Evolutionary conservation across 2,113 vertebrate species (phyloP).

Genomic region (Ochotona curzoniae): DNA sequence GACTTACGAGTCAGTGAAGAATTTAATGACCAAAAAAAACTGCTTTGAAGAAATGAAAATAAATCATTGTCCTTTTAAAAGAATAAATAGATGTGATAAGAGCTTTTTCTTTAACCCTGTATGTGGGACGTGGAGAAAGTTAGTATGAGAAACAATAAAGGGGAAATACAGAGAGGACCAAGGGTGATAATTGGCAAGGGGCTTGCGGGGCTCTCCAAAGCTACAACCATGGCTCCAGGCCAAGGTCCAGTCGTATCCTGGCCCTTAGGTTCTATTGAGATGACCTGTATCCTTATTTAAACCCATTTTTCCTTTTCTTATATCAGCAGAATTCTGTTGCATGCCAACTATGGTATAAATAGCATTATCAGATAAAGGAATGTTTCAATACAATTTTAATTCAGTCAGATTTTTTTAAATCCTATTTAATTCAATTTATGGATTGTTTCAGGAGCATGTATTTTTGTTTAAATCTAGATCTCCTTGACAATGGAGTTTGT

Average conservation of each 20-base stretch:
- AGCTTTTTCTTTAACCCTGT: background rate
- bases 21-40: too few relatives aligned
- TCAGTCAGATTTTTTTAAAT: background rate
- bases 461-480: constrained; percentile 50
- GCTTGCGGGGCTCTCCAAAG: background rate
- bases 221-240: too few relatives aligned
- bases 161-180: background rate
- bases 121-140: background rate
- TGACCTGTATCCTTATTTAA: background rate
- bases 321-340: constrained; percentile 3
- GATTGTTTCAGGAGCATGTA: constrained; percentile 27
- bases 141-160: constrained; percentile 17
- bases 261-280: background rate
- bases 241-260: background rate
- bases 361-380: background rate
- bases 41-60: too few relatives aligned
- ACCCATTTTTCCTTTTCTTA: constrained; percentile 42
- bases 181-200: background rate
- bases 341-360: background rate
- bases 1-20: too few relatives aligned
- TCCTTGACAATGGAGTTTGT: constrained; percentile 23
- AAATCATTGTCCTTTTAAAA: too few relatives aligned
- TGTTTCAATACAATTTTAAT: constrained; percentile 35
- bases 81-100: background rate
- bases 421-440: background rate